A percentile compares a stretch with the other conserved stretches of the same genome.
Evolutionary conservation across 2,888 invertebrate species (phyloP).

Genomic region (Agrilus mali): DNA sequence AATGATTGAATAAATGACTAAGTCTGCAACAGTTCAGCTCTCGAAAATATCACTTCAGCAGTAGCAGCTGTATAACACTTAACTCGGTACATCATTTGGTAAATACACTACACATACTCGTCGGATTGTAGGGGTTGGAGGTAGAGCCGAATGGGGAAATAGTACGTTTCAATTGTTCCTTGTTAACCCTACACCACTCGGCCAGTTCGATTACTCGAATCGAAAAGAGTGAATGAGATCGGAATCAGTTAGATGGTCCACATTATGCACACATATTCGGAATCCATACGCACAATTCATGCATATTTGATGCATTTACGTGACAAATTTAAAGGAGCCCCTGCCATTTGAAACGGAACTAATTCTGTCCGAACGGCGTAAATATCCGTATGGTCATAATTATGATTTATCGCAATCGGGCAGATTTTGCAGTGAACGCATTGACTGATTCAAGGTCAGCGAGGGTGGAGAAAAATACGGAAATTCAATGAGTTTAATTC

Average conservation of each 20-base stretch:
- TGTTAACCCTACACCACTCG: conserved; percentile 33
- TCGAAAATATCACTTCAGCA: too few species aligned
- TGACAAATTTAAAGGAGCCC: conserved; percentile 32
- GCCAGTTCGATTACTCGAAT: conserved; percentile 15
- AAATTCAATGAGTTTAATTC: too few species aligned
- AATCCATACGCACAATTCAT: conserved; percentile 31
- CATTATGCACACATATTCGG: conserved; percentile 25
- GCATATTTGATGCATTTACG: conserved; percentile 36
- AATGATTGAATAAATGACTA: too few species aligned
- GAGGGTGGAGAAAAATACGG: too few species aligned
- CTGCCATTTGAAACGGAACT: conserved; percentile 13
- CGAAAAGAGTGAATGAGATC: not conserved
- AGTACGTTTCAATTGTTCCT: conserved; percentile 35
- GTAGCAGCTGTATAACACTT: too few species aligned
- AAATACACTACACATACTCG: conserved; percentile 25
- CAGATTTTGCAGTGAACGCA: too few species aligned
- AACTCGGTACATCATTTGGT: conserved; percentile 27
- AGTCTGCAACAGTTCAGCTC: too few species aligned
- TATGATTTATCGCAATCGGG: too few species aligned
- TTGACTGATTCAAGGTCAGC: too few species aligned
- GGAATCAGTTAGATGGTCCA: conserved; percentile 16
- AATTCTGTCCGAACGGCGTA: too few species aligned
- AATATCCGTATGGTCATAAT: too few species aligned
- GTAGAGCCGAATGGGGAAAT: conserved; percentile 7
- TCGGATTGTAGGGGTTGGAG: conserved; percentile 16